Evolutionary conservation across 2,113 vertebrate species (phyloP).

Genomic region (Bos indicus): DNA sequence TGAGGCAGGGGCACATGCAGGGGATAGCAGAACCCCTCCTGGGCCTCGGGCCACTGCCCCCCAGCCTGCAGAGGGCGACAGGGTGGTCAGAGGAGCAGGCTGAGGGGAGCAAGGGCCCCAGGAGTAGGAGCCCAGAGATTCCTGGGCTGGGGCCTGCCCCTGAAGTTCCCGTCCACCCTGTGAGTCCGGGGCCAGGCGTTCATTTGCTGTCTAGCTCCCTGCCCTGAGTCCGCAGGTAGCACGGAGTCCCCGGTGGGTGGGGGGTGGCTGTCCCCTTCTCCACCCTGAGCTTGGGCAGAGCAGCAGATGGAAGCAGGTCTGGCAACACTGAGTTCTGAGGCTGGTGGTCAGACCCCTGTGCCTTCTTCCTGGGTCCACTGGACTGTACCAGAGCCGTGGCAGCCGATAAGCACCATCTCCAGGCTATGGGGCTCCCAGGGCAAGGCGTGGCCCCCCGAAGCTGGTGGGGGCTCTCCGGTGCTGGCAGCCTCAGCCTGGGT

Average conservation of each 20-base stretch:
- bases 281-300: not conserved
- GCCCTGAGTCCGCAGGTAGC: not conserved
- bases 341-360: conserved; percentile 64
- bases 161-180: not conserved
- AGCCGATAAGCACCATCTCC: conserved; percentile 77
- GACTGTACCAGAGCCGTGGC: conserved; percentile 68
- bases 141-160: not conserved
- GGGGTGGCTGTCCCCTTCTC: not conserved
- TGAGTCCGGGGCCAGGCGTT: not conserved
- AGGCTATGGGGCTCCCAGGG: conserved; percentile 71
- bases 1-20: conserved; percentile 65
- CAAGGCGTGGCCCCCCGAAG: conserved; percentile 25
- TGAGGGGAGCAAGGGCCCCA: not conserved
- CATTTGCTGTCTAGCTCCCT: not conserved
- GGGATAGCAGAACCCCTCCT: conserved; percentile 36
- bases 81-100: not conserved
- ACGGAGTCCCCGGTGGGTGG: rapidly evolving
- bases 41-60: conserved; percentile 26
- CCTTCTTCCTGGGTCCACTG: conserved; percentile 73
- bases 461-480: conserved; percentile 60
- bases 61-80: not conserved
- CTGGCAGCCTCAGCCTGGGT: conserved; percentile 55
- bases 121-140: not conserved
- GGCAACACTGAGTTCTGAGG: conserved; percentile 26
- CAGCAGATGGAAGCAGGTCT: not conserved